phyloP scores from a whole-genome alignment of 2,888 invertebrate species.

The Gryllus longicercus region DNA sequence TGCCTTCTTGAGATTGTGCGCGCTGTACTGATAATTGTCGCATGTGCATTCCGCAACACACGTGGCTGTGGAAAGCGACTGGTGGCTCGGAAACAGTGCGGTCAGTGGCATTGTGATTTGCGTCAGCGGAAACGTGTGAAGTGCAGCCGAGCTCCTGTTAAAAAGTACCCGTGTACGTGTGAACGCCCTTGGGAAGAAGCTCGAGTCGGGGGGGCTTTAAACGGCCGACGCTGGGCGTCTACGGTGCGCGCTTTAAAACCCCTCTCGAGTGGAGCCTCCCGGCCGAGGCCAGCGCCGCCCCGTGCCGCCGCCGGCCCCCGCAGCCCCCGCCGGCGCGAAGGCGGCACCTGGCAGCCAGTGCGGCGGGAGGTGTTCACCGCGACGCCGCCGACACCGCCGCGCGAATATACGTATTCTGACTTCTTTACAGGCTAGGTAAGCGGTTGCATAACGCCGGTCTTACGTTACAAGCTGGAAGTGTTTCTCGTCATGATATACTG shows the following conservation, averaged over 20 bases:
- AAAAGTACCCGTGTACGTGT: background rate
- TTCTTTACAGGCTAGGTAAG: background rate
- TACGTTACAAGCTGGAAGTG: background rate
- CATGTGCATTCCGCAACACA: no score
- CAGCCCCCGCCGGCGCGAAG: background rate
- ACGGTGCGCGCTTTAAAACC: background rate
- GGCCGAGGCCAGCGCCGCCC: background rate
- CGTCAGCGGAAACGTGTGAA: conserved; percentile 1
- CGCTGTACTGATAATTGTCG: no score
- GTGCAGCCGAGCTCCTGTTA: background rate
- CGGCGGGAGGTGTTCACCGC: background rate
- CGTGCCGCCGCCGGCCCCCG: background rate
- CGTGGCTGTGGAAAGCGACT: no score
- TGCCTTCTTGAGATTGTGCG: no score
- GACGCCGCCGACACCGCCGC: background rate
- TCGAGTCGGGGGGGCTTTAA: background rate
- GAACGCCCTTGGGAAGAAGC: background rate
- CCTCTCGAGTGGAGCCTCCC: background rate
- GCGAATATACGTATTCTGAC: no score
- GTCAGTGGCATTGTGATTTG: background rate
- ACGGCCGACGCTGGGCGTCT: background rate
- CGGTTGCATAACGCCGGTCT: background rate
- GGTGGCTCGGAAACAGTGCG: no score
- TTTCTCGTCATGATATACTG: background rate
- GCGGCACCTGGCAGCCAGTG: background rate